Base-by-base conservation (phyloP, 2,797 vertebrate genomes). In the Coracias cyanogaster region DNA sequence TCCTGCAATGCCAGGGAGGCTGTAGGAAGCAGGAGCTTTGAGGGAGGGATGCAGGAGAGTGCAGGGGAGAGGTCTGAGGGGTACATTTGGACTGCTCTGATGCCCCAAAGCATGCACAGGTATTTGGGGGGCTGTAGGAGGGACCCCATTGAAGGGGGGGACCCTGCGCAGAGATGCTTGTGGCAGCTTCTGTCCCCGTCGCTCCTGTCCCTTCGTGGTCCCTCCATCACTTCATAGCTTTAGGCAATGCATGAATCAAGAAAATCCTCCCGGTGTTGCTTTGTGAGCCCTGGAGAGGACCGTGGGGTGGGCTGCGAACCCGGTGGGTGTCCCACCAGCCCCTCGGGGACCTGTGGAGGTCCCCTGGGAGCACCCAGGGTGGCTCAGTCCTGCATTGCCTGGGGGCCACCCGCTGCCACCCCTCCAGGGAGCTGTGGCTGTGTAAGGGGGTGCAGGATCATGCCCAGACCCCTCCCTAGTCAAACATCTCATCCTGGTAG, bases 61-160 rank as follows among this genome's bases (percentile, higher is more conserved):
- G 0, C 0, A 0, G 25, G 18, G 15, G 22, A 6, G 65, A 17
- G 10, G 3, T 49, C 67, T 6, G 4, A 15, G 64, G 37, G 7
- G 20, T 22, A 7, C 26, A 6, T 46, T 20, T 31, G 33, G 12
- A n/a, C 46, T 86, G 57, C 39, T 55, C 18, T 24, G 73, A 12
- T 73, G 37, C n/a, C 54, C 61, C 9, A 4, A 43, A 37, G 37
- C 4, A 1, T 10, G 25, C 18, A 12, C 21, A 33, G 35, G 22
- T 28, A 5, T 51, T 8, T 43, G 41, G 41, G 52, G 84, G 69
- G 20, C 57, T 55, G 55, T 17, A 15, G 55, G 16, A 19, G 5
- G n/a, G 41, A 28, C 52, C 24, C 31, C 31, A 15, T 24, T 55
- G 31, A 12, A 28, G 31, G 31, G 31, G 41, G 25, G 15, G 55